These are phyloP conservation scores for Anomalospiza imberbis DNA, from an alignment of 2,797 vertebrate species.

Conservation along the genomic window DNA sequence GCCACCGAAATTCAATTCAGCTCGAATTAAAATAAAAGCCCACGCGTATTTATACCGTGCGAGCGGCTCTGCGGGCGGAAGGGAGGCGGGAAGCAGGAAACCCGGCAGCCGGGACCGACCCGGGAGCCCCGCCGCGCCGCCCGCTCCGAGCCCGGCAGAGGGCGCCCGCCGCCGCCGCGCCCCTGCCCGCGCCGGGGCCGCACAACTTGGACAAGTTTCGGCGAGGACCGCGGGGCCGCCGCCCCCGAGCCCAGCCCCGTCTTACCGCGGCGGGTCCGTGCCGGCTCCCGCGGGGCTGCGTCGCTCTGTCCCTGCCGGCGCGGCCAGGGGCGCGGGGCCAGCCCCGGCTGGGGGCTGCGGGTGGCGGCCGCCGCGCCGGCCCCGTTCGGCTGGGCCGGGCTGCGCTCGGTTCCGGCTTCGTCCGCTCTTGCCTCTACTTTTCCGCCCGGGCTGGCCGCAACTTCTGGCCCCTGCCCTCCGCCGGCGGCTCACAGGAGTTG, in stretches of 20 bases:
- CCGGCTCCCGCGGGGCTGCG: not conserved
- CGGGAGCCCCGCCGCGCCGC: not conserved
- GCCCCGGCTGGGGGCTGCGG: not conserved
- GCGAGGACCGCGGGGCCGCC: not conserved
- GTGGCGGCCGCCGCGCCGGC: not conserved
- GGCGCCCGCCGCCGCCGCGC: constrained; percentile 24
- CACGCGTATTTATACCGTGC: accelerated
- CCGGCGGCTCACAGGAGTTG: not conserved
- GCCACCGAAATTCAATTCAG: accelerated
- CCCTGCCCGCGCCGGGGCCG: not conserved
- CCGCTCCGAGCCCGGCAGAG: constrained; percentile 32
- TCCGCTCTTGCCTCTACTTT: not conserved
- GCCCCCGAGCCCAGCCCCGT: not conserved
- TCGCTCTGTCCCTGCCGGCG: not conserved
- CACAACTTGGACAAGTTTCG: constrained; percentile 61
- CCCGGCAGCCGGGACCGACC: not conserved
- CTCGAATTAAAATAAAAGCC: too few species aligned
- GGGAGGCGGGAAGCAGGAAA: accelerated
- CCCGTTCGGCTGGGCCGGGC: not conserved
- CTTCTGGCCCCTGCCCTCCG: not conserved
- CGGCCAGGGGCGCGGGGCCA: not conserved
- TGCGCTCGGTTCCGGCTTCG: not conserved
- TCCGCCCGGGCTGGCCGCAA: not conserved
- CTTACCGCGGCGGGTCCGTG: not conserved
- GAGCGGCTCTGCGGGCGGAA: not conserved